These are phyloP conservation scores for Phenganax subtilis DNA, from an alignment of 92 coral and sea anemone species.

Conservation along the genomic window DNA sequence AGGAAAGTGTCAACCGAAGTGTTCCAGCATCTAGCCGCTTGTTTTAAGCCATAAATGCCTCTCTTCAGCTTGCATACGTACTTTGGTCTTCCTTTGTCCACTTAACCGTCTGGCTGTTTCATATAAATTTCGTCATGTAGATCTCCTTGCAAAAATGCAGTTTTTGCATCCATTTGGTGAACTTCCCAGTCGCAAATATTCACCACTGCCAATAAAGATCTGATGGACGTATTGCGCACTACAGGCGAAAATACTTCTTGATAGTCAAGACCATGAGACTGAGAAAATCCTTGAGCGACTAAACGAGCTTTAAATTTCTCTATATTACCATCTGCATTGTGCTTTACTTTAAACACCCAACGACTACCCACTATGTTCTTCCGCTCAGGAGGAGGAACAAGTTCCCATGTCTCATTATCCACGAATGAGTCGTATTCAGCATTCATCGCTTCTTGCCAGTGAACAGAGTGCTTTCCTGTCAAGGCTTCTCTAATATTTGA, in stretches of 20 bases:
- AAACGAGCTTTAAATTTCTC: not conserved
- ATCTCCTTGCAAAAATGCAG: slow-evolving; percentile 26
- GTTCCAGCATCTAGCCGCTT: too few relatives aligned
- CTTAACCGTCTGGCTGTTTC: not conserved
- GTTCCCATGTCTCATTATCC: too few relatives aligned
- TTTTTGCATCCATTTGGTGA: slow-evolving; percentile 31
- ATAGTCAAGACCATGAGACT: slow-evolving; percentile 30
- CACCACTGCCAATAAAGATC: not conserved
- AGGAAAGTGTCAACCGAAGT: not conserved
- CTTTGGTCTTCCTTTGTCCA: too few relatives aligned
- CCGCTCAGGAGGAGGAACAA: too few relatives aligned
- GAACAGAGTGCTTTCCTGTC: slow-evolving; percentile 1
- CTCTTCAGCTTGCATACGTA: too few relatives aligned
- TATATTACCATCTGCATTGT: not conserved
- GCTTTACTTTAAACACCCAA: not conserved
- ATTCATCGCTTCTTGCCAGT: not conserved
- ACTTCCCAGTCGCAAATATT: not conserved
- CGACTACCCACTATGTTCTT: too few relatives aligned
- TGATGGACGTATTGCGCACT: slow-evolving; percentile 16
- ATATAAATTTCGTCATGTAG: not conserved
- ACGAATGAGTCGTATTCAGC: too few relatives aligned
- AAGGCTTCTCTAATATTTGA: not conserved
- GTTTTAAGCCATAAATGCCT: too few relatives aligned
- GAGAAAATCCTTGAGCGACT: slow-evolving; percentile 39
- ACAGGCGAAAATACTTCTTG: slow-evolving; percentile 21